Evolutionary conservation across 2,797 vertebrate genomes (phyloP).

Genomic region (Phataginus tricuspis): DNA sequence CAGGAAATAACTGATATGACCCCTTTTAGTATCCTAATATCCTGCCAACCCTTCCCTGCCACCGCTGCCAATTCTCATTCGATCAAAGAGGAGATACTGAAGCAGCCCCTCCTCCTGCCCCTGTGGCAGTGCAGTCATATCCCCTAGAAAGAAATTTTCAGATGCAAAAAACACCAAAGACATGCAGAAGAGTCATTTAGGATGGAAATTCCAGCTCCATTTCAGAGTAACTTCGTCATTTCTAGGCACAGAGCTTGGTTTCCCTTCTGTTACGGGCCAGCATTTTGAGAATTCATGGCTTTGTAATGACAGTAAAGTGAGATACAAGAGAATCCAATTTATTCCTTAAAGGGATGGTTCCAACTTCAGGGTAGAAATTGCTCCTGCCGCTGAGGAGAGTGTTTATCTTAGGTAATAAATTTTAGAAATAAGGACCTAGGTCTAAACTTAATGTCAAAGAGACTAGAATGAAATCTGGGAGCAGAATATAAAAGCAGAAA

Average conservation of each 20-base stretch:
- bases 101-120: not conserved
- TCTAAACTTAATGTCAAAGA: not conserved
- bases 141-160: not conserved
- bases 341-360: conserved; percentile 36
- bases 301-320: conserved; percentile 29
- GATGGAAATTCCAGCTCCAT: not conserved
- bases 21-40: not conserved
- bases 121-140: not conserved
- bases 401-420: conserved; percentile 67
- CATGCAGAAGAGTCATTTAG: not conserved
- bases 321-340: conserved; percentile 63
- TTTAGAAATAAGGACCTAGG: conserved; percentile 13
- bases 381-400: not conserved
- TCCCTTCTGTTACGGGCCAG: not conserved
- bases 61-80: not conserved
- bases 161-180: not conserved
- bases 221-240: not conserved
- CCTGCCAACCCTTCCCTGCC: not conserved
- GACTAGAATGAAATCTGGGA: conserved; percentile 5
- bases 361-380: conserved; percentile 44
- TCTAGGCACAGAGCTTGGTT: not conserved
- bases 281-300: conserved; percentile 51
- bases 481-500: conserved; percentile 24
- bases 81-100: not conserved
- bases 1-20: not conserved